Evolutionary conservation across 37 sponge, comb jelly and placozoan genomes (phyloP).

Genomic region (Axinella damicornis): DNA sequence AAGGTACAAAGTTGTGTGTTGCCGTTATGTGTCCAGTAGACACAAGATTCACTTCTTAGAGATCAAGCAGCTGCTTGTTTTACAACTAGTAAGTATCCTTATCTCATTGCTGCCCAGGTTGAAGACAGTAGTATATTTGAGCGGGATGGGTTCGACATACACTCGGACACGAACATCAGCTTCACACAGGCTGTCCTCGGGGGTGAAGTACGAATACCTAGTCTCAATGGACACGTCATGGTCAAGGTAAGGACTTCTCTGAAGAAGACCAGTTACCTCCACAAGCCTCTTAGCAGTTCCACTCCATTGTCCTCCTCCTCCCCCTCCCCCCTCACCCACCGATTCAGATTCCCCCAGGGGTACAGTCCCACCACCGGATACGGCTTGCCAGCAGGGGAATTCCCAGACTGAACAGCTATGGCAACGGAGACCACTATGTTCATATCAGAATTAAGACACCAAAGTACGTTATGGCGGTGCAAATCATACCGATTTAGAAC

Average conservation of each 20-base stretch:
- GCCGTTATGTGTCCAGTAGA: too few relatives aligned
- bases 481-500: too few relatives aligned
- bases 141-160: slow-evolving; percentile 87
- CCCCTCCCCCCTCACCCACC: too few relatives aligned
- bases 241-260: slow-evolving; percentile 62
- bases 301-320: too few relatives aligned
- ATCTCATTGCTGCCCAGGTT: slow-evolving; percentile 57
- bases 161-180: slow-evolving; percentile 74
- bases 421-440: slow-evolving; percentile 91
- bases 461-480: too few relatives aligned
- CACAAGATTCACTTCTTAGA: too few relatives aligned
- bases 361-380: slow-evolving; percentile 89
- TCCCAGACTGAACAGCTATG: slow-evolving; percentile 77
- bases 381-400: slow-evolving; percentile 83
- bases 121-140: slow-evolving; percentile 64
- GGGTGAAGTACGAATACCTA: slow-evolving; percentile 73
- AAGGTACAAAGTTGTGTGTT: too few relatives aligned
- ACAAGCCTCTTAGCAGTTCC: neutral
- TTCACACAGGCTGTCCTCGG: slow-evolving; percentile 92
- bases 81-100: too few relatives aligned
- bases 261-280: neutral
- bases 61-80: too few relatives aligned
- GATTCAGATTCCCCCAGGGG: slow-evolving; percentile 84
- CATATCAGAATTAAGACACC: slow-evolving; percentile 90
- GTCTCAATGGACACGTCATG: slow-evolving; percentile 84